Evolutionary conservation across 2,888 invertebrate species (phyloP).

Genomic region (Phanerotoma sp.): DNA sequence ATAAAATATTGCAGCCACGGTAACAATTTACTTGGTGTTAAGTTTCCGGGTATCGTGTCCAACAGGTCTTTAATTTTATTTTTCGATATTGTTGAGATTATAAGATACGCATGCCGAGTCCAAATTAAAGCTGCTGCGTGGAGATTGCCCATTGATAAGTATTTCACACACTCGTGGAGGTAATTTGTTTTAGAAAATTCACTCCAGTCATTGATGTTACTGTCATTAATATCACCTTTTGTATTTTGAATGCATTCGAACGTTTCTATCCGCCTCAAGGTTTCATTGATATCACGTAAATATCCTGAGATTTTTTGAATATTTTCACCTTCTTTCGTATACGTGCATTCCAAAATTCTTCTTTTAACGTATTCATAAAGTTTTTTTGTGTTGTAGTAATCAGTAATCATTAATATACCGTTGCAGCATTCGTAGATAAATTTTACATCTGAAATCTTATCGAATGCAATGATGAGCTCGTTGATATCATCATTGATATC

Average conservation of each 20-base stretch:
- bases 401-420: constrained; percentile 47
- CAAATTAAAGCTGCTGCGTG: constrained; percentile 52
- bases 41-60: constrained; percentile 39
- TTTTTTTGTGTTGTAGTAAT: constrained; percentile 46
- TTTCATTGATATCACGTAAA: constrained; percentile 19
- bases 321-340: constrained; percentile 26
- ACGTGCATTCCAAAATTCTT: constrained; percentile 40
- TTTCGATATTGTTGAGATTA: constrained; percentile 38
- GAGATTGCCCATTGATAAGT: constrained; percentile 50
- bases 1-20: constrained; percentile 51
- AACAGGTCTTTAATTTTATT: constrained; percentile 41
- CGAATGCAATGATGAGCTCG: constrained; percentile 52
- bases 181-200: constrained; percentile 55
- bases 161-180: constrained; percentile 52
- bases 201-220: constrained; percentile 54
- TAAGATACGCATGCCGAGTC: constrained; percentile 48
- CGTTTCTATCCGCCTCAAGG: constrained; percentile 55
- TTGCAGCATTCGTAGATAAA: constrained; percentile 59
- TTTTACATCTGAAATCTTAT: constrained; percentile 55
- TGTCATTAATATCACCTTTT: constrained; percentile 32
- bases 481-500: constrained; percentile 45
- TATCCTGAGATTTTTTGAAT: neutral
- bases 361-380: constrained; percentile 51
- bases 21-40: constrained; percentile 37
- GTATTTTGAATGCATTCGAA: constrained; percentile 49